phyloP scores from a whole-genome alignment of 1,140 invertebrate species.

The Druon quercuslanigerum region DNA sequence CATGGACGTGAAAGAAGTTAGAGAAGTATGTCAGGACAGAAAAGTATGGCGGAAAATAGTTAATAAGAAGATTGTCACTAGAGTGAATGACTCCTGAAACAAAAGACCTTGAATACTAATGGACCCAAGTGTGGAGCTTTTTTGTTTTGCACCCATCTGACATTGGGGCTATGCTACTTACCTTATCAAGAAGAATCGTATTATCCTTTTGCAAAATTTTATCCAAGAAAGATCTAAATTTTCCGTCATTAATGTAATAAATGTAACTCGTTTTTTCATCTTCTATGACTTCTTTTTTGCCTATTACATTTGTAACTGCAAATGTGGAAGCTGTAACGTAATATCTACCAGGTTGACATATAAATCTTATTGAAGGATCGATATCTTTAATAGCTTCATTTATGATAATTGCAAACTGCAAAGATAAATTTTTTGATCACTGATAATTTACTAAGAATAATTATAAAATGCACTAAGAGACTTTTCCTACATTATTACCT shows the following conservation, averaged over 20 bases:
- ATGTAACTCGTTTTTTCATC: slow-evolving; percentile 69
- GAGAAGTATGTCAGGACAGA: no score
- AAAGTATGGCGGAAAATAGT: no score
- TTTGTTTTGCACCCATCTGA: no score
- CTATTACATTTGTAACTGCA: slow-evolving; percentile 79
- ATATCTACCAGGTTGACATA: slow-evolving; percentile 84
- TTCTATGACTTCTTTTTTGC: slow-evolving; percentile 75
- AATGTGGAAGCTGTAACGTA: slow-evolving; percentile 82
- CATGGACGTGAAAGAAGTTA: no score
- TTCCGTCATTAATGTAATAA: slow-evolving; percentile 85
- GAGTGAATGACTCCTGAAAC: no score
- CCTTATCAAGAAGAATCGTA: slow-evolving; percentile 71
- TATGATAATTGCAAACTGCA: slow-evolving; percentile 73
- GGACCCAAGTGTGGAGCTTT: no score
- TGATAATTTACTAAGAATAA: no score
- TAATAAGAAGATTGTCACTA: no score
- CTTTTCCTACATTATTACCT: slow-evolving; percentile 73
- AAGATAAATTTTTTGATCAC: slow-evolving; percentile 11
- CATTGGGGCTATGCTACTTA: slow-evolving; percentile 23
- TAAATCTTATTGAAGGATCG: slow-evolving; percentile 81
- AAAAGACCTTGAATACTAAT: no score
- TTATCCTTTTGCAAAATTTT: slow-evolving; percentile 57
- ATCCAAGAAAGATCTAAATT: slow-evolving; percentile 82
- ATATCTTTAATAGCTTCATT: slow-evolving; percentile 78
- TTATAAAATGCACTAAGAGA: no score